Evolutionary conservation across 1,140 invertebrate species (phyloP).

Genomic region (Leptinotarsa defecta): DNA sequence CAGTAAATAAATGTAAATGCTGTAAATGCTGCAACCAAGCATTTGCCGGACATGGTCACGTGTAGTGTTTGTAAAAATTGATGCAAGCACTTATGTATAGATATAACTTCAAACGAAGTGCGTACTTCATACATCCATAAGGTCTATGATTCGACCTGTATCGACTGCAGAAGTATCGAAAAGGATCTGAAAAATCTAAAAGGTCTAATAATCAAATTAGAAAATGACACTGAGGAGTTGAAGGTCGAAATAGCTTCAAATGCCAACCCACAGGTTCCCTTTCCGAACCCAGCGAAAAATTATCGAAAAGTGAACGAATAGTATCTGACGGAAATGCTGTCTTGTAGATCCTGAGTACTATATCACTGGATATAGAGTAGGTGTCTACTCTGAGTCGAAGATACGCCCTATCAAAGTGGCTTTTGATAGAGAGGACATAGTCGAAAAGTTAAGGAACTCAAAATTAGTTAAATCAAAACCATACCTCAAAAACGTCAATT

Average conservation of each 20-base stretch:
- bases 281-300: too few relatives aligned
- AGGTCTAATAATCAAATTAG: background rate
- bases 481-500: background rate
- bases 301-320: background rate
- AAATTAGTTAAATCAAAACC: background rate
- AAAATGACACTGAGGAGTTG: background rate
- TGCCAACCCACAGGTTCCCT: background rate
- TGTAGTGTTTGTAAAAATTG: background rate
- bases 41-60: too few relatives aligned
- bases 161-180: background rate
- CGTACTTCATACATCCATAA: background rate
- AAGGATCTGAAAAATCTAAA: background rate
- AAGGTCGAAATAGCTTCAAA: background rate
- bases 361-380: background rate
- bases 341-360: background rate
- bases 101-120: background rate
- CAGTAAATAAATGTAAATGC: too few relatives aligned
- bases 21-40: too few relatives aligned
- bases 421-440: constrained; percentile 1
- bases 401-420: constrained; percentile 4
- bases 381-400: background rate
- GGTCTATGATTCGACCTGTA: background rate
- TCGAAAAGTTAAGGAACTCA: background rate
- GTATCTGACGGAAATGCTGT: background rate
- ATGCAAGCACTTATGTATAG: background rate